A percentile compares a stretch with the other conserved stretches of the same genome.
Conservation (phyloP, 2,113 vertebrate genomes). For the Tragelaphus imberbis region DNA sequence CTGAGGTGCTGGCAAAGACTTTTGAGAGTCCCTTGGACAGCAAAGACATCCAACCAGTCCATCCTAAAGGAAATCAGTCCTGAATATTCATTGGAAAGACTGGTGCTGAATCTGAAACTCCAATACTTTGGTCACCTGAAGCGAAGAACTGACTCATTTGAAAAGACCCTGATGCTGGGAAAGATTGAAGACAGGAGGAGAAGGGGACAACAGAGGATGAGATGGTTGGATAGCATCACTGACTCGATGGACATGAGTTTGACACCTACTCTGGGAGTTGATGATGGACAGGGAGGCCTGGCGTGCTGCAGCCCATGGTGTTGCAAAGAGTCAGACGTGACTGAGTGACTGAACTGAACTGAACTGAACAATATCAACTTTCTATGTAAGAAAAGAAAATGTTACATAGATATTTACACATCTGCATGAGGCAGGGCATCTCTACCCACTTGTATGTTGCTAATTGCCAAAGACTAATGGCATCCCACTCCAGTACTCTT, state of each 20-base stretch:
- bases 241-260: neutral
- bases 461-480: neutral
- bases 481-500: too few relatives aligned
- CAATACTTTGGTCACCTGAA: neutral
- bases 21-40: neutral
- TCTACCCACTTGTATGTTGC: neutral
- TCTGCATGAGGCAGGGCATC: neutral
- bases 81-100: neutral
- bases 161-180: neutral
- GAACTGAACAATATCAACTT: neutral
- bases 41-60: neutral
- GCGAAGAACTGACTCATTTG: too few relatives aligned
- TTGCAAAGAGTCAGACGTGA: neutral
- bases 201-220: neutral
- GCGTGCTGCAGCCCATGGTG: neutral
- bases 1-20: neutral
- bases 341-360: neutral
- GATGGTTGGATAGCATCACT: neutral
- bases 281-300: neutral
- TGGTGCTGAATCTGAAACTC: neutral
- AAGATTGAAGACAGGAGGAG: neutral
- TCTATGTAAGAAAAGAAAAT: neutral
- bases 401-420: neutral
- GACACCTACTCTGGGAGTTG: neutral
- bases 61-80: neutral